Evolutionary conservation across 2,113 vertebrate genomes (phyloP).

Genomic region (Mus pahari): DNA sequence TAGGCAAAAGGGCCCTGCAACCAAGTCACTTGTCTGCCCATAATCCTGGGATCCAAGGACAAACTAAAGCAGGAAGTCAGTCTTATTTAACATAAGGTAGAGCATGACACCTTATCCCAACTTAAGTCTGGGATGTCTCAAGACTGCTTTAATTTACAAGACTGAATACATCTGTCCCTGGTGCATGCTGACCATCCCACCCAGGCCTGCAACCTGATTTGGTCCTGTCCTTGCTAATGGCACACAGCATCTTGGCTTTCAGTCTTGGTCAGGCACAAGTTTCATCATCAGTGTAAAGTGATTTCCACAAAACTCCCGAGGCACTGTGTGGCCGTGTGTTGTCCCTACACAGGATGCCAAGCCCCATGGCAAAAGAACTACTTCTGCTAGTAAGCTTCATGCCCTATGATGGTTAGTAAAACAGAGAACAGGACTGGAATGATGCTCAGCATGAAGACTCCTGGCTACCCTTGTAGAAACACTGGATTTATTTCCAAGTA

Average conservation of each 20-base stretch:
- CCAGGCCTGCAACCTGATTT: background rate
- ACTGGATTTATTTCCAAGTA: background rate
- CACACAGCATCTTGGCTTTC: background rate
- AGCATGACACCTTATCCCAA: background rate
- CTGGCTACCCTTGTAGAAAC: background rate
- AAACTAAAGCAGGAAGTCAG: accelerated
- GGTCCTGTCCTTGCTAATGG: background rate
- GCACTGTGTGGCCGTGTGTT: background rate
- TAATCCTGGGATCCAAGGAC: background rate
- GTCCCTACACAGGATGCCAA: background rate
- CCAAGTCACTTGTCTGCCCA: background rate
- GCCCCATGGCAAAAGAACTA: background rate
- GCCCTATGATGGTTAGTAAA: too few species aligned
- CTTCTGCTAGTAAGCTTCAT: background rate
- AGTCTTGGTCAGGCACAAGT: too few species aligned
- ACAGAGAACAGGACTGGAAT: background rate
- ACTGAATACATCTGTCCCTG: background rate
- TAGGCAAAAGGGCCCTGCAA: background rate
- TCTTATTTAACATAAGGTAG: background rate
- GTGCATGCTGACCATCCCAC: background rate
- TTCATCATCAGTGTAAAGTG: background rate
- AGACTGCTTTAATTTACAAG: background rate
- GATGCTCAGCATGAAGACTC: background rate
- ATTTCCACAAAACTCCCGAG: background rate
- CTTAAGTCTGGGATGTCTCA: background rate